phyloP scores from a whole-genome alignment of 2,888 invertebrate species.

The Urechis unicinctus region DNA sequence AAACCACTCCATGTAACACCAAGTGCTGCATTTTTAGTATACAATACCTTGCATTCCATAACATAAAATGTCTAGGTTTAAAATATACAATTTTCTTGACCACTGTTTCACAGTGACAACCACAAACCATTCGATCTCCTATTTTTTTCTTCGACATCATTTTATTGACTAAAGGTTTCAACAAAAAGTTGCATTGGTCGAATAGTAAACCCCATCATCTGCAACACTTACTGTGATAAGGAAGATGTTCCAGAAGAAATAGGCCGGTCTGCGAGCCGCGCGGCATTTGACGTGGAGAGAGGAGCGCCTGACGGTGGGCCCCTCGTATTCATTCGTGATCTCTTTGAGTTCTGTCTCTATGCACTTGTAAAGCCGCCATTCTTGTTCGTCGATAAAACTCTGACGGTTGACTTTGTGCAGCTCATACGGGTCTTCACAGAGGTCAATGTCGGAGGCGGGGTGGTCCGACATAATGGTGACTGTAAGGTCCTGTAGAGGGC shows the following conservation, averaged over 20 bases:
- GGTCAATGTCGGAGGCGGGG: constrained; percentile 34
- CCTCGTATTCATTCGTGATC: constrained; percentile 39
- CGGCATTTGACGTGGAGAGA: constrained; percentile 46
- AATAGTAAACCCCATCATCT: no score
- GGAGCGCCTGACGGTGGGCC: constrained; percentile 38
- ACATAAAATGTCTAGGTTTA: no score
- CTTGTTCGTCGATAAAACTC: constrained; percentile 46
- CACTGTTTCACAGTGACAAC: no score
- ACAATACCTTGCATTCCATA: no score
- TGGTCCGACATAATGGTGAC: constrained; percentile 41
- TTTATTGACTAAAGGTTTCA: no score
- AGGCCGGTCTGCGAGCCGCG: constrained; percentile 46
- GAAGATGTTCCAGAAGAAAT: constrained; percentile 50
- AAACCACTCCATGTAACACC: no score
- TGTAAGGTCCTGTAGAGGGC: constrained; percentile 34
- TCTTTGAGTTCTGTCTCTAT: constrained; percentile 23
- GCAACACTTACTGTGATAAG: constrained; percentile 48
- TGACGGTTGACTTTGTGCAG: constrained; percentile 41
- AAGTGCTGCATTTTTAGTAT: no score
- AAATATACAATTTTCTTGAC: no score
- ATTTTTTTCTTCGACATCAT: no score
- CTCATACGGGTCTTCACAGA: constrained; percentile 37
- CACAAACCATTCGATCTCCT: no score
- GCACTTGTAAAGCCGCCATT: constrained; percentile 45
- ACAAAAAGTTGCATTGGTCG: no score